These are phyloP conservation scores for Drosophila testacea DNA, from an alignment of 2,888 invertebrate species.

Conservation along the genomic window DNA sequence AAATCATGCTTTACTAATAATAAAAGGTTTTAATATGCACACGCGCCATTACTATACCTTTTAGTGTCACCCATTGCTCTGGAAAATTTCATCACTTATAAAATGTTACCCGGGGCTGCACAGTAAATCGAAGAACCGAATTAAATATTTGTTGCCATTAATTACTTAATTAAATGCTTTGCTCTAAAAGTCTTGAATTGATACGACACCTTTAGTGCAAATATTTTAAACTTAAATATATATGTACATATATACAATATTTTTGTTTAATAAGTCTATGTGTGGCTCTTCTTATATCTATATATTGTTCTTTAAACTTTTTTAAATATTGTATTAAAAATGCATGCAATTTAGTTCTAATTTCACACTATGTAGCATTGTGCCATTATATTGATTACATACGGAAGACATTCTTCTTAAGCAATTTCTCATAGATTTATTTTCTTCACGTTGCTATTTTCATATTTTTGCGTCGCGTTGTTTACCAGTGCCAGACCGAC, in stretches of 20 bases:
- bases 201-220: too few relatives aligned
- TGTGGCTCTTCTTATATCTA: too few relatives aligned
- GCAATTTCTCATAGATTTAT: conserved; percentile 1
- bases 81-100: conserved; percentile 30
- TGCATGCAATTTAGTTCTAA: too few relatives aligned
- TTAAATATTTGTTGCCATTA: background rate
- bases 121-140: background rate
- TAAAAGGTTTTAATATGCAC: conserved; percentile 20
- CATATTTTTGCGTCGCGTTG: conserved; percentile 42
- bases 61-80: conserved; percentile 5
- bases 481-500: conserved; percentile 30
- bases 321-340: too few relatives aligned
- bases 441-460: conserved; percentile 14
- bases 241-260: too few relatives aligned
- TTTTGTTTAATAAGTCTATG: too few relatives aligned
- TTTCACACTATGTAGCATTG: background rate
- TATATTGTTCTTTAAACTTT: too few relatives aligned
- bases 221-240: too few relatives aligned
- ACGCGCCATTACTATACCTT: conserved; percentile 1
- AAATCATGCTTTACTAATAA: conserved; percentile 38
- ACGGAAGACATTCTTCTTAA: conserved; percentile 3
- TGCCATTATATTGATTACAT: background rate
- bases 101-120: background rate
- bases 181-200: too few relatives aligned
- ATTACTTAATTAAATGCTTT: background rate